Conservation (phyloP, 2,797 vertebrate genomes). For the Catharus ustulatus region DNA sequence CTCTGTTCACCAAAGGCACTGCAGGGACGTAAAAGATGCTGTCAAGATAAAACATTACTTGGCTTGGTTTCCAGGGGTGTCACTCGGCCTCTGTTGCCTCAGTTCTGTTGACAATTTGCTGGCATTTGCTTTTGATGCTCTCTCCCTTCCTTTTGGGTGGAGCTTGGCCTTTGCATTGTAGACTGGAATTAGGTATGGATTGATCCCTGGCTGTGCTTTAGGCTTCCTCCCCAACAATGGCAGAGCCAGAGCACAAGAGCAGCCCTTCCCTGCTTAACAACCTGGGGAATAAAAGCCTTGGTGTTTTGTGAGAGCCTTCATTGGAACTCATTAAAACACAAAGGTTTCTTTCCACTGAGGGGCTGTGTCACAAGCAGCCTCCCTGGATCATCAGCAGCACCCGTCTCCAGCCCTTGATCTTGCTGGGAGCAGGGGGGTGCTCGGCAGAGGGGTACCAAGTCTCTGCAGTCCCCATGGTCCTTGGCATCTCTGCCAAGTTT, state of each 20-base stretch:
- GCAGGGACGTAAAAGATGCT: not conserved
- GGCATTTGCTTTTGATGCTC: not conserved
- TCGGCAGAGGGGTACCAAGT: not conserved
- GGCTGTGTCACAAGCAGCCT: not conserved
- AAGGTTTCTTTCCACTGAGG: not conserved
- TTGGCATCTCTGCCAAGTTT: not conserved
- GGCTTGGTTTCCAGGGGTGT: conserved; percentile 24
- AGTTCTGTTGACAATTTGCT: not conserved
- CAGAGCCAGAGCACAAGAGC: not conserved
- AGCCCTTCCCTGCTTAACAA: not conserved
- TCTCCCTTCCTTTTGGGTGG: not conserved
- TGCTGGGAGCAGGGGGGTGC: not conserved
- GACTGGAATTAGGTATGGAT: not conserved
- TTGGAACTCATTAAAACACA: not conserved
- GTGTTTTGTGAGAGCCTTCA: not conserved
- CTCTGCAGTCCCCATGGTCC: not conserved
- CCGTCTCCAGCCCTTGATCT: not conserved
- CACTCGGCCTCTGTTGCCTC: not conserved
- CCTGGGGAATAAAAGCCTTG: not conserved
- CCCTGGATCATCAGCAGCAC: not conserved
- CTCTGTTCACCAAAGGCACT: not conserved
- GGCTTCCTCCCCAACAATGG: fast-evolving
- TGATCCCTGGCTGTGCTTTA: not conserved
- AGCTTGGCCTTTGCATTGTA: not conserved
- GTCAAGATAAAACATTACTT: conserved; percentile 44